A percentile compares a stretch with the other conserved stretches of the same genome.
Evolutionary conservation across 2,888 invertebrate genomes (phyloP).

Genomic region (Diogma glabrata): DNA sequence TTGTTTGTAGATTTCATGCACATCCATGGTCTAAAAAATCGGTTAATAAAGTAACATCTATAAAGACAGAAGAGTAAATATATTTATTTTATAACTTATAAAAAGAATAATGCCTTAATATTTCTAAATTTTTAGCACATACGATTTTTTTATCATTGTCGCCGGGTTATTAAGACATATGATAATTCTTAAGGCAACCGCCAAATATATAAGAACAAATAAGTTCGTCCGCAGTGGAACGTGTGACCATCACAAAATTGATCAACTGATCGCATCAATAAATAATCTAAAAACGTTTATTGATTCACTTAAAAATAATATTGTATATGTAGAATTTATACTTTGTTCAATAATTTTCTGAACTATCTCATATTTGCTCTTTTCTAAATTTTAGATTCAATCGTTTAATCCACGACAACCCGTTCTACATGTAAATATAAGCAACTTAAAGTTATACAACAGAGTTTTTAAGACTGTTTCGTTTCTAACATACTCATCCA

Average conservation of each 20-base stretch:
- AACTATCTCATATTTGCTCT: too few relatives aligned
- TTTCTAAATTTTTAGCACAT: too few relatives aligned
- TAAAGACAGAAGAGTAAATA: constrained; percentile 24
- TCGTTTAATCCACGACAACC: not conserved
- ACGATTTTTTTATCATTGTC: constrained; percentile 1
- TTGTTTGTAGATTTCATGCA: constrained; percentile 29
- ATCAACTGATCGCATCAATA: not conserved
- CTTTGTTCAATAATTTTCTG: too few relatives aligned
- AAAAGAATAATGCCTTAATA: too few relatives aligned
- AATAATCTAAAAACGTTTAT: not conserved
- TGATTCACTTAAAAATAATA: not conserved
- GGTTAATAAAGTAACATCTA: constrained; percentile 26
- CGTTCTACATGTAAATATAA: not conserved
- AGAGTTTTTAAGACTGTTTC: too few relatives aligned
- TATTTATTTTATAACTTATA: too few relatives aligned
- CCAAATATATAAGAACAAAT: not conserved
- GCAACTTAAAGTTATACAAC: too few relatives aligned
- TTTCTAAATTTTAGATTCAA: too few relatives aligned
- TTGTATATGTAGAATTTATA: too few relatives aligned
- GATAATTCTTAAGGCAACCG: not conserved
- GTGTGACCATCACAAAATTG: not conserved
- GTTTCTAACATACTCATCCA: too few relatives aligned
- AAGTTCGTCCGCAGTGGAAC: not conserved
- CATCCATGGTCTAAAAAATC: constrained; percentile 32
- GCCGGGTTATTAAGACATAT: not conserved